These are phyloP conservation scores for Nemotelus nigrinus DNA, from an alignment of 2,888 invertebrate species.

Conservation along the genomic window DNA sequence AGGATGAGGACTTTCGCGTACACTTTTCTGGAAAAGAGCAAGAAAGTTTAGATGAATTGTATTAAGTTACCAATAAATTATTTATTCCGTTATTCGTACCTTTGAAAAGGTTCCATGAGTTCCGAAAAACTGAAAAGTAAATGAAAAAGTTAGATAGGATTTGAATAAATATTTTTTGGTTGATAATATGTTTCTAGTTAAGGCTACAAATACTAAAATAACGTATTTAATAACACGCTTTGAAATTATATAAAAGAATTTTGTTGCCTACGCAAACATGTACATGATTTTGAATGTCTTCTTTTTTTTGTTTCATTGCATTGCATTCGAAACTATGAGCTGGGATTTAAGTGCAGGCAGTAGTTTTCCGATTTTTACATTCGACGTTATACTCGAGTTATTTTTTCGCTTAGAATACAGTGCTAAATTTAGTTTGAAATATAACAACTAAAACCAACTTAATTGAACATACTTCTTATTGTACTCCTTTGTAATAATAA, in stretches of 20 bases:
- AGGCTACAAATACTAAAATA: too few species aligned
- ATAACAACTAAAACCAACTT: not conserved
- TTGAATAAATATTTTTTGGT: too few species aligned
- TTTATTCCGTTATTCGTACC: constrained; percentile 31
- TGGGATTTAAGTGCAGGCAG: not conserved
- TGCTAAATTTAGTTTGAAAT: not conserved
- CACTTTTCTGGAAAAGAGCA: constrained; percentile 60
- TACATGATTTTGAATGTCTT: too few species aligned
- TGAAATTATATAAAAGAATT: too few species aligned
- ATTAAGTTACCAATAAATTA: constrained; percentile 51
- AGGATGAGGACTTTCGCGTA: constrained; percentile 74
- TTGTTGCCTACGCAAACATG: too few species aligned
- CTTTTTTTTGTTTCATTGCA: too few species aligned
- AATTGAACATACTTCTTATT: constrained; percentile 57
- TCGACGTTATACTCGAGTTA: too few species aligned
- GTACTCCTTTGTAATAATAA: constrained; percentile 64
- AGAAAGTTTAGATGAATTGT: constrained; percentile 51
- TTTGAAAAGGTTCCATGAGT: constrained; percentile 37
- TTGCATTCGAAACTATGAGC: too few species aligned
- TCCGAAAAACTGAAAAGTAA: constrained; percentile 45
- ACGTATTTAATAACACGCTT: too few species aligned
- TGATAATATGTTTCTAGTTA: too few species aligned
- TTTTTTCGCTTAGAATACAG: not conserved
- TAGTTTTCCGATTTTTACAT: not conserved
- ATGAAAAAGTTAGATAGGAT: not conserved